Percentiles rank a stretch among this genome's conserved stretches.
These are phyloP conservation scores for Montipora efflorescens DNA, from an alignment of 64 coral and sea anemone species.

Conservation along the genomic window DNA sequence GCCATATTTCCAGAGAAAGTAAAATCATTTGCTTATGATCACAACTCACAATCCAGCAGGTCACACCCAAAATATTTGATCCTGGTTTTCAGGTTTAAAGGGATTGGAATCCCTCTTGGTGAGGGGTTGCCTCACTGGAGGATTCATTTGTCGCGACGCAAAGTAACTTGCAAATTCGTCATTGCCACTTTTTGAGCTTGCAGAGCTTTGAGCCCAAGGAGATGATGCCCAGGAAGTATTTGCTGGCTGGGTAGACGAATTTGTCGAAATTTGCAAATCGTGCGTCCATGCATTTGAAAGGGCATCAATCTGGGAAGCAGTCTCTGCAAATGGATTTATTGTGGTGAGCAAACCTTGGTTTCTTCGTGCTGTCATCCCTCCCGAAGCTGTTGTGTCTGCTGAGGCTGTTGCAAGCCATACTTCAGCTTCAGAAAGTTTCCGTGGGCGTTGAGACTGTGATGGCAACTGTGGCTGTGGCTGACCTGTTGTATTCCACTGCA, in stretches of 20 bases:
- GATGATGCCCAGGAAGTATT: conserved; percentile 44
- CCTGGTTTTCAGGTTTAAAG: background rate
- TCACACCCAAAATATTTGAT: conserved; percentile 53
- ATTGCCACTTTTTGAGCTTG: conserved; percentile 32
- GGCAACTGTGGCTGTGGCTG: conserved; percentile 5
- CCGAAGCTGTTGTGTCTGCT: conserved; percentile 40
- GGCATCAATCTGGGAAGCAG: conserved; percentile 73
- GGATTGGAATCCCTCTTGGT: conserved; percentile 50
- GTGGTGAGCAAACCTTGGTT: conserved; percentile 91
- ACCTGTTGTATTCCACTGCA: background rate
- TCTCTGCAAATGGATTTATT: conserved; percentile 80
- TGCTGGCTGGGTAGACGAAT: conserved; percentile 7
- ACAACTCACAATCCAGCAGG: background rate
- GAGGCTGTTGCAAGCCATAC: conserved; percentile 87
- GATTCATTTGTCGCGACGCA: conserved; percentile 61
- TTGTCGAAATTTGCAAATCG: conserved; percentile 64
- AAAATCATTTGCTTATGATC: background rate
- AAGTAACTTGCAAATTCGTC: conserved; percentile 76
- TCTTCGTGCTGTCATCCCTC: conserved; percentile 42
- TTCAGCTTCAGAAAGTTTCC: conserved; percentile 80
- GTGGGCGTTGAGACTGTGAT: background rate
- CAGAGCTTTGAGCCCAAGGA: conserved; percentile 26
- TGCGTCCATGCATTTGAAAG: conserved; percentile 93
- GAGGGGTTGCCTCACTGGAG: conserved; percentile 28
- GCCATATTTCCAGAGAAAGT: too few relatives aligned